Percentiles rank a stretch among this genome's conserved stretches.
These are phyloP conservation scores for Drosophila vallismaia DNA, from an alignment of 2,888 invertebrate species.

Conservation along the genomic window DNA sequence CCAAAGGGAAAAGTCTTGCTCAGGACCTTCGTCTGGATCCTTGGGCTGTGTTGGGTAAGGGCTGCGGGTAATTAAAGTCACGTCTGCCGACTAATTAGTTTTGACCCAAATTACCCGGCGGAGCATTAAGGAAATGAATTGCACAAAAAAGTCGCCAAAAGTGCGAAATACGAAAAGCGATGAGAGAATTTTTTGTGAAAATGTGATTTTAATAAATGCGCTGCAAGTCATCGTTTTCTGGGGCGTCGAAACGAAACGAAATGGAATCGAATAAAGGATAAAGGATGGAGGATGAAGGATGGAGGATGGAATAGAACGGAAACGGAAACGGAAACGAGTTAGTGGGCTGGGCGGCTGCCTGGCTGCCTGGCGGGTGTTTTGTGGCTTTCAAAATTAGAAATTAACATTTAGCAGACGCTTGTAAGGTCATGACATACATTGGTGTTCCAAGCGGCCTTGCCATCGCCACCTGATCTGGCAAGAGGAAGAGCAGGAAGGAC, in stretches of 20 bases:
- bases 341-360: not conserved
- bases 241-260: too few relatives aligned
- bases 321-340: constrained; percentile 13
- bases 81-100: constrained; percentile 65
- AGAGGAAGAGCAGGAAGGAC: not conserved
- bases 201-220: constrained; percentile 71
- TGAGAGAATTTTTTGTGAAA: constrained; percentile 30
- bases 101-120: constrained; percentile 62
- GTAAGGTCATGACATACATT: constrained; percentile 66
- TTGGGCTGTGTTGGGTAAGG: constrained; percentile 27
- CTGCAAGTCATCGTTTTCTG: constrained; percentile 21
- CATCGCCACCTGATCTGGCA: constrained; percentile 33
- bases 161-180: constrained; percentile 16
- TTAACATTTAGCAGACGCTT: constrained; percentile 60
- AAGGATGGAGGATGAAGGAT: not conserved
- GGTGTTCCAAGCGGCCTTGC: constrained; percentile 4
- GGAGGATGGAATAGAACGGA: not conserved
- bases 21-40: constrained; percentile 6
- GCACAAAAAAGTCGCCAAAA: constrained; percentile 44
- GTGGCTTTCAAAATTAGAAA: constrained; percentile 53
- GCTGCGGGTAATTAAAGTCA: constrained; percentile 57
- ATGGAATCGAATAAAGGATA: not conserved
- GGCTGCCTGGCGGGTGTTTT: not conserved
- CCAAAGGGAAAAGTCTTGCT: not conserved
- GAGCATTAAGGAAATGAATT: constrained; percentile 68